Percentiles rank a stretch among this genome's conserved stretches.
phyloP scores from a whole-genome alignment of 2,113 vertebrate species.

The Pelobates fuscus region DNA sequence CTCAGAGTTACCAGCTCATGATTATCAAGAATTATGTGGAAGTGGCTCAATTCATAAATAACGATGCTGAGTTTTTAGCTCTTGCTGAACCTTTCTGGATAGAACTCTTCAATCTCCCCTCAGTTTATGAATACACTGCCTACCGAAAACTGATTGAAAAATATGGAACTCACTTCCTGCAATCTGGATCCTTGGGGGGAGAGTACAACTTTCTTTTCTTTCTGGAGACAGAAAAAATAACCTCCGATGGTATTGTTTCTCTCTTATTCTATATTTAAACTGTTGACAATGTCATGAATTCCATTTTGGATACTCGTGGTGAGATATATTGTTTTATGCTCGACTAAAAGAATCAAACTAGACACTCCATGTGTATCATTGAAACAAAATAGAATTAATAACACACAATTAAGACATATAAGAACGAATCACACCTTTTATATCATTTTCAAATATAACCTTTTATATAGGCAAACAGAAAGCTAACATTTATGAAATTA shows the following conservation, averaged over 20 bases:
- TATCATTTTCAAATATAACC: no score
- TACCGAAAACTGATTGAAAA: constrained; percentile 78
- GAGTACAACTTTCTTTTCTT: constrained; percentile 81
- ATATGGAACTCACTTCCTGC: constrained; percentile 89
- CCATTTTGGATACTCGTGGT: no score
- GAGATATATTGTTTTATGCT: no score
- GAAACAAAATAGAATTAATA: no score
- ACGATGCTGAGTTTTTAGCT: constrained; percentile 77
- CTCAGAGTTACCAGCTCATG: constrained; percentile 77
- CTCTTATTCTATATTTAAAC: neutral
- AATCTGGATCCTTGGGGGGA: constrained; percentile 88
- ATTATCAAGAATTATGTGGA: constrained; percentile 86
- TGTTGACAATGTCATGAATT: no score
- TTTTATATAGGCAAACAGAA: no score
- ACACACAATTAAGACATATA: no score
- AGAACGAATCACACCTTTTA: no score
- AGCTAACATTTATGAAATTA: no score
- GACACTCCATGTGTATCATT: no score
- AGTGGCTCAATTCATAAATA: constrained; percentile 92
- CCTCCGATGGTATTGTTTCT: constrained; percentile 68
- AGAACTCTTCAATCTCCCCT: constrained; percentile 77
- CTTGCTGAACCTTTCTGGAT: constrained; percentile 88
- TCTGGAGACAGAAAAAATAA: constrained; percentile 68
- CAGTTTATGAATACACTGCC: constrained; percentile 75
- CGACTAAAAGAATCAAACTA: no score